phyloP scores from a whole-genome alignment of 2,797 vertebrate genomes.

The Thripadectes ignobilis region DNA sequence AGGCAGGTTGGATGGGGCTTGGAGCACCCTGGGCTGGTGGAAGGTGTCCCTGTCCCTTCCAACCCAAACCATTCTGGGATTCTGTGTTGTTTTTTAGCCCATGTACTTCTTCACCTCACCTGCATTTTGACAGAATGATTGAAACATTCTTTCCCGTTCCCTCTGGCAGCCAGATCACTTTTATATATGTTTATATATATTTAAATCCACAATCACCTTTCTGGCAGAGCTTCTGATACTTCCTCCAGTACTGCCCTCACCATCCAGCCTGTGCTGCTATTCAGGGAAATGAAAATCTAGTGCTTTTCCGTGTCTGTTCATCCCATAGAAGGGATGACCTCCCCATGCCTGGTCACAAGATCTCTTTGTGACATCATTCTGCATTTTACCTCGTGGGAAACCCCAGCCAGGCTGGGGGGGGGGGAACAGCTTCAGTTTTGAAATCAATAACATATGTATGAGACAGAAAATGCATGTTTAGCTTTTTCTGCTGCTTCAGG shows the following conservation, averaged over 20 bases:
- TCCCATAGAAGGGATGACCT: background rate
- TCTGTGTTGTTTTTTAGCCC: background rate
- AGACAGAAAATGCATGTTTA: background rate
- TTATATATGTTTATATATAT: background rate
- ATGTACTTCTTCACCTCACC: background rate
- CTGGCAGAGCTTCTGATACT: background rate
- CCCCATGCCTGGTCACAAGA: rapidly evolving
- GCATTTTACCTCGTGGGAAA: background rate
- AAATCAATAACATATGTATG: background rate
- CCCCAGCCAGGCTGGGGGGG: background rate
- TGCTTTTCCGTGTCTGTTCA: rapidly evolving
- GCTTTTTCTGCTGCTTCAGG: background rate
- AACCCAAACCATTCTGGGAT: background rate
- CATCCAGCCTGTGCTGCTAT: background rate
- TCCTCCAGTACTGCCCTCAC: background rate
- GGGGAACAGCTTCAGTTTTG: background rate
- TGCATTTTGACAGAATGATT: background rate
- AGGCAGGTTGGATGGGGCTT: background rate
- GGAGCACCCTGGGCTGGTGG: background rate
- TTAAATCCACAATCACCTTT: background rate
- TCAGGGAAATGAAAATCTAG: background rate
- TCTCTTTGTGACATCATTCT: no score
- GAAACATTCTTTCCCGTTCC: rapidly evolving
- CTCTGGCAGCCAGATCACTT: background rate
- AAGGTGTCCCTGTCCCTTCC: background rate